phyloP scores from a whole-genome alignment of 2,797 vertebrate species.

The Phrynocephalus guinanensis region DNA sequence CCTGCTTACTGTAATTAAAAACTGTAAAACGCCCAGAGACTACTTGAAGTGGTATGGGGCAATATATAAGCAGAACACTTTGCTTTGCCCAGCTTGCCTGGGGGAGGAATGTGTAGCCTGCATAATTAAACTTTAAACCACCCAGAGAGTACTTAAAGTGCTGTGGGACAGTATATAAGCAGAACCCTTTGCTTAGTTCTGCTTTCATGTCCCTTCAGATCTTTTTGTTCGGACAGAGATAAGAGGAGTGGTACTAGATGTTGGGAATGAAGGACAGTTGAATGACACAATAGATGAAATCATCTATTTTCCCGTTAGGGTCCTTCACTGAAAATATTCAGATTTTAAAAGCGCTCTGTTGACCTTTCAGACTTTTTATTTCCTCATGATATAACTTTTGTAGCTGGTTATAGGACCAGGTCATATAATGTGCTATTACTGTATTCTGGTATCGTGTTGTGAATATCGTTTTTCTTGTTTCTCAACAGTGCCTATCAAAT shows the following conservation, averaged over 20 bases:
- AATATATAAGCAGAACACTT: no score
- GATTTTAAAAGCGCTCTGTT: background rate
- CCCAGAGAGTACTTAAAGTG: no score
- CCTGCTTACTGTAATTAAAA: no score
- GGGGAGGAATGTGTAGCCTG: no score
- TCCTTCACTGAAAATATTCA: background rate
- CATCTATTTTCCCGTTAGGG: background rate
- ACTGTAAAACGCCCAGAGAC: no score
- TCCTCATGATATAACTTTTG: background rate
- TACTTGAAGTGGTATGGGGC: no score
- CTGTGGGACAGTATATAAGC: no score
- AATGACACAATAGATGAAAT: constrained; percentile 3
- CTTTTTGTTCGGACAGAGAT: background rate
- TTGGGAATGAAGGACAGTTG: background rate
- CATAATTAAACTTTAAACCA: no score
- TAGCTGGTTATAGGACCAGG: background rate
- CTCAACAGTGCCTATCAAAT: constrained; percentile 92
- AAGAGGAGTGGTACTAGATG: background rate
- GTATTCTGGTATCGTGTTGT: constrained; percentile 2
- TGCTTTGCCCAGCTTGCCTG: no score
- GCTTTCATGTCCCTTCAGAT: constrained; percentile 5
- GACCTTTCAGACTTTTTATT: constrained; percentile 17
- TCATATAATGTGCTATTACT: background rate
- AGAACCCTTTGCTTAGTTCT: no score
- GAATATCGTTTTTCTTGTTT: constrained; percentile 19